phyloP scores from a whole-genome alignment of 2,888 invertebrate species.

The Miltochrista miniata region DNA sequence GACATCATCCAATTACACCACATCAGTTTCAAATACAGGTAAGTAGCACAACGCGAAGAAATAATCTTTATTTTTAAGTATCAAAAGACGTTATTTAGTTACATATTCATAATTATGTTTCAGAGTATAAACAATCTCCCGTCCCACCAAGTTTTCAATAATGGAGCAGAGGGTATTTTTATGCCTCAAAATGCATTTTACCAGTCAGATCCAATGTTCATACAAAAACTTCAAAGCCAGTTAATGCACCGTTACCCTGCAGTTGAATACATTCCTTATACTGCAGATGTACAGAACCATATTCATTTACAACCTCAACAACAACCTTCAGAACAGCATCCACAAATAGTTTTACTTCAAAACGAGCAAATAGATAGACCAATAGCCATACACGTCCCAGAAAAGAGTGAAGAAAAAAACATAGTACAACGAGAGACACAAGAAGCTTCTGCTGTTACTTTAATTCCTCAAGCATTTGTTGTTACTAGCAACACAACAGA shows the following conservation, averaged over 20 bases:
- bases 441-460: conserved; percentile 58
- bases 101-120: conserved; percentile 11
- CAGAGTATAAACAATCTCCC: conserved; percentile 48
- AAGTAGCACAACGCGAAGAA: not conserved
- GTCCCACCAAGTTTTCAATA: conserved; percentile 61
- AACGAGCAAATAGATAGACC: conserved; percentile 58
- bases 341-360: conserved; percentile 55
- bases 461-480: conserved; percentile 55
- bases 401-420: conserved; percentile 57
- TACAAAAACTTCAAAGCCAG: conserved; percentile 73
- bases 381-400: conserved; percentile 44
- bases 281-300: conserved; percentile 51
- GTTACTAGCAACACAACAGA: conserved; percentile 51
- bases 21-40: conserved; percentile 69
- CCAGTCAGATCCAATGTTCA: conserved; percentile 77
- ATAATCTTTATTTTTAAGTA: not conserved
- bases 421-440: conserved; percentile 70
- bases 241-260: conserved; percentile 66
- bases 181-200: conserved; percentile 74
- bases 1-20: conserved; percentile 62
- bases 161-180: conserved; percentile 64
- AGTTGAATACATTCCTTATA: conserved; percentile 73
- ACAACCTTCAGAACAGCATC: conserved; percentile 33
- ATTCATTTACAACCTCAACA: conserved; percentile 27
- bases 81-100: not conserved